Evolutionary conservation across 2,888 invertebrate species (phyloP), one percentile per base, ranked within the genome.

Genomic region (Diarsia brunnea): DNA sequence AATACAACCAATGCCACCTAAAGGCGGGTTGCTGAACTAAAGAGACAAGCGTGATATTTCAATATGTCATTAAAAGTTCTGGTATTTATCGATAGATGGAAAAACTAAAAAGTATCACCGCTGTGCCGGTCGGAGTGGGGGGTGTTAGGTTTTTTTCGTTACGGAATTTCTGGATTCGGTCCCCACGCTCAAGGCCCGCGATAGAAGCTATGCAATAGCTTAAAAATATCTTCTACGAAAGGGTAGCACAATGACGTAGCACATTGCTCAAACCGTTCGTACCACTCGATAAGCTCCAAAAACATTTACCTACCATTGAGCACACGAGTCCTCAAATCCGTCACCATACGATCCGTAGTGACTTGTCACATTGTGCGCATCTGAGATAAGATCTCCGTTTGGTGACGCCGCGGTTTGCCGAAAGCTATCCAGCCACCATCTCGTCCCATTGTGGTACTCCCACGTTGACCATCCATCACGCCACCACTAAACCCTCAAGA

Each of bases 331-430:
- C 83, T 82, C 79, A 80, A 89, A 87, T 86, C 88, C 90, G 83
- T 92, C 91, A 90, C 90, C 83, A 89, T 86, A 83, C 86, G 92
- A 91, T 88, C 89, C 89, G 81, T 87, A 91, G 90, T 93, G 94
- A 93, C 93, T 94, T 89, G 93, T 91, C 90, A 91, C 86, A 90
- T 90, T 88, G 84, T 85, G 83, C 66, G 71, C 71, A 80, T 82
- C 55, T 82, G 78, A 66, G 93, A 94, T 93, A 93, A 82, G 84
- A 89, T 91, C 89, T 78, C 78, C 78, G 86, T 80, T 83, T 88
- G 91, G 93, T 94, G 95, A 95, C 95, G 92, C 91, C 92, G 95
- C 94, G 93, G 93, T 94, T 93, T 90, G 92, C 95, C 92, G 94
- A 95, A 94, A 94, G 92, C 88, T 93, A 95, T 95, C 94, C 76